phyloP scores from a whole-genome alignment of 2,888 invertebrate genomes.

The Elaeidobius kamerunicus region DNA sequence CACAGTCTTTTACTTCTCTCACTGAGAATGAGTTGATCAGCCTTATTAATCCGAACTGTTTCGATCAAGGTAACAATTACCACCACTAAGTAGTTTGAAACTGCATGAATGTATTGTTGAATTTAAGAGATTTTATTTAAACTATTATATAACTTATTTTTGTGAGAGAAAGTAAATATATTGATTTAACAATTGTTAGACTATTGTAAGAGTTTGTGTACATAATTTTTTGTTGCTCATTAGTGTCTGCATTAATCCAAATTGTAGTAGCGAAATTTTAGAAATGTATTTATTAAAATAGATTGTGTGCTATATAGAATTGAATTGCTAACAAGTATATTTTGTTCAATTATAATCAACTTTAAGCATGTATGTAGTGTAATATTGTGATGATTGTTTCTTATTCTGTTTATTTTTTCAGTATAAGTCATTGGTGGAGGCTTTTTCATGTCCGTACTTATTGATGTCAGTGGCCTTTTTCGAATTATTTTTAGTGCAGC shows the following conservation, averaged over 20 bases:
- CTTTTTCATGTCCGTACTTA: conserved; percentile 43
- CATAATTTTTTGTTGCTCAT: conserved; percentile 8
- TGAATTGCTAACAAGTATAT: conserved; percentile 6
- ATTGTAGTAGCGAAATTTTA: conserved; percentile 1
- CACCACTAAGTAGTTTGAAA: conserved; percentile 24
- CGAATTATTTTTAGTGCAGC: conserved; percentile 28
- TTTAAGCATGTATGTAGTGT: conserved; percentile 4
- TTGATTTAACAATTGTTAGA: neutral
- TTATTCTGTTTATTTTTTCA: conserved; percentile 43
- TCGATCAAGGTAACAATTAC: conserved; percentile 67
- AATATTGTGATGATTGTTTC: neutral
- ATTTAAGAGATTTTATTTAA: neutral
- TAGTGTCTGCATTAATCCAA: conserved; percentile 4
- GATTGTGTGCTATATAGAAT: conserved; percentile 6
- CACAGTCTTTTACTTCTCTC: conserved; percentile 75
- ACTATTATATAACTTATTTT: neutral
- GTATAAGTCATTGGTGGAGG: conserved; percentile 48
- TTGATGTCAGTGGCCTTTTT: conserved; percentile 37
- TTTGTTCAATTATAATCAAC: neutral
- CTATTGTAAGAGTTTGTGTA: neutral
- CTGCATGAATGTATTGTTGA: conserved; percentile 12
- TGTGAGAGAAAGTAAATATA: neutral
- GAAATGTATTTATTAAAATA: conserved; percentile 8
- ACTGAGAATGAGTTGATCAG: conserved; percentile 84
- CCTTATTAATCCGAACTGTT: conserved; percentile 86